Evolutionary conservation across 64 coral and sea anemone species (phyloP), one percentile per base, ranked within the genome.

Genomic region (Acropora tenuis): DNA sequence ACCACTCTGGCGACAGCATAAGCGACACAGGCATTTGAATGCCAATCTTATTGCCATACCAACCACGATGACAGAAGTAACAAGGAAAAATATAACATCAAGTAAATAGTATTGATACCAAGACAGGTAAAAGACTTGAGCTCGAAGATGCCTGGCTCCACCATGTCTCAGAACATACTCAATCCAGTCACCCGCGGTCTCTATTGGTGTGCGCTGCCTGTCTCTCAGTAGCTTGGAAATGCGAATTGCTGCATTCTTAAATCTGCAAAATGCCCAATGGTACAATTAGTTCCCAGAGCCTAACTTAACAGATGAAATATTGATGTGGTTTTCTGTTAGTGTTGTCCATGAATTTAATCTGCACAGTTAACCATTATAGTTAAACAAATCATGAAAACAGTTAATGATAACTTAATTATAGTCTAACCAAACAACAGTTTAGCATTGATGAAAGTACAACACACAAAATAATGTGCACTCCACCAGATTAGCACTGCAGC

Each of bases 71-170:
- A 78, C 87, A 40, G 78, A 12, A 48, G 87, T 55, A 89, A 79
- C 87, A 66, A 89, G 57, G 57, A 89, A 55, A 55, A 10, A 5
- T 10, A 55, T 55, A 10, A 55, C 2, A 55, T 55, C 52, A 55
- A 55, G 52, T 67, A 89, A 48, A 47, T 89, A 89, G 53, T 89
- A 89, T 41, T 89, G 87, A 45, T 89, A 79, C 87, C 87, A 89
- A 60, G 87, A 75, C 19, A 89, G 53, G 43, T 89, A 66, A 45
- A 63, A 78, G 41, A 66, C 74, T 89, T 65, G 73, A 65, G 46
- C 74, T 47, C 87, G 58, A 13, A 89, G 87, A 41, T 89, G 87
- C 18, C 57, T 74, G 74, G 77, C 55, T 59, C 77, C 77, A 49
- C 53, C 74, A 78, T 89, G 74, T 78, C 87, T 89, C 41, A 78